phyloP scores from a whole-genome alignment of 2,113 vertebrate genomes.

The sheep (Ovis aries) region ARS-UI_Ramb_v3.0 NC_056067.1:8665001-8665500 shows the following conservation, averaged over 20 bases:
- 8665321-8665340: not conserved
- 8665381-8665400: not conserved
- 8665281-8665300: not conserved
- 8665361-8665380: not conserved
- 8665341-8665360: not conserved
- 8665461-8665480: not conserved
- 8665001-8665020: not conserved
- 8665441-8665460: not conserved
- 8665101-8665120: no score
- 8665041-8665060: not conserved
- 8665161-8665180: not conserved
- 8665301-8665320: not conserved
- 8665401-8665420: not conserved
- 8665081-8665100: not conserved
- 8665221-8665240: not conserved
- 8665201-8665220: not conserved
- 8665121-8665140: not conserved
- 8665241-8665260: not conserved
- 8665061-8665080: not conserved
- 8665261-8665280: not conserved
- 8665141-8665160: not conserved
- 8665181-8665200: not conserved
- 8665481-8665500: not conserved
- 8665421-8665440: not conserved
- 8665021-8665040: not conserved